Base-by-base conservation (phyloP, 2,797 vertebrate genomes). In the Coracias cyanogaster region DNA sequence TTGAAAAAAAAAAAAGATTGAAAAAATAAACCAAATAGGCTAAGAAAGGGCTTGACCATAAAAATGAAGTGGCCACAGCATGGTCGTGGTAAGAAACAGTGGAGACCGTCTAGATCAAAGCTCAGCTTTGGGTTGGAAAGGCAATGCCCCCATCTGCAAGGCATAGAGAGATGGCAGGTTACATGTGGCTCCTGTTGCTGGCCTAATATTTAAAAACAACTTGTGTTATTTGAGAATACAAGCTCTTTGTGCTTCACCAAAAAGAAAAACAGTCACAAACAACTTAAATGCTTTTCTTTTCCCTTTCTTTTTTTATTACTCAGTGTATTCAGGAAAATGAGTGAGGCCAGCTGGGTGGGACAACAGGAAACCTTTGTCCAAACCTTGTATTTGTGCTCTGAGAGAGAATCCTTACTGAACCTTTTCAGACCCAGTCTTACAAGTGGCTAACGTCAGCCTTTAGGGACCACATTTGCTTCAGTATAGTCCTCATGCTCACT, bases 31-130 rank as follows among this genome's bases (percentile, higher is more conserved):
- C 1, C 5, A 81, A 94, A 55, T 1, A 57, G 33, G 16, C 15
- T 57, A 57, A 66, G 49, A 33, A 62, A n/a, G 17, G 22, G 12
- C n/a, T 61, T 60, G 46, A 37, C 12, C 10, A 51, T 51, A 86
- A 66, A 71, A 35, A 69, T 1, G 0, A 37, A 45, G n/a, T 4
- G 10, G 37, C 21, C 52, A 39, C 39, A 79, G 74, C 14, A 72
- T 0, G 0, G 51, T 0, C 2, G 0, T 48, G 24, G 65, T 15
- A 70, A 60, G 49, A 58, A 43, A 39, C 3, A 16, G 39, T 20
- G 16, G 31, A 64, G 24, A 49, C 25, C 24, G 5, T 6, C 14
- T 22, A 84, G 51, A 76, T 66, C 66, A 87, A 90, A 92, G 35
- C 39, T 65, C 31, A 58, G 15, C 35, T 37, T 67, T 2, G 1